Base-by-base conservation (phyloP, 2,888 invertebrate genomes). In the Tryphoninae sp. region DNA sequence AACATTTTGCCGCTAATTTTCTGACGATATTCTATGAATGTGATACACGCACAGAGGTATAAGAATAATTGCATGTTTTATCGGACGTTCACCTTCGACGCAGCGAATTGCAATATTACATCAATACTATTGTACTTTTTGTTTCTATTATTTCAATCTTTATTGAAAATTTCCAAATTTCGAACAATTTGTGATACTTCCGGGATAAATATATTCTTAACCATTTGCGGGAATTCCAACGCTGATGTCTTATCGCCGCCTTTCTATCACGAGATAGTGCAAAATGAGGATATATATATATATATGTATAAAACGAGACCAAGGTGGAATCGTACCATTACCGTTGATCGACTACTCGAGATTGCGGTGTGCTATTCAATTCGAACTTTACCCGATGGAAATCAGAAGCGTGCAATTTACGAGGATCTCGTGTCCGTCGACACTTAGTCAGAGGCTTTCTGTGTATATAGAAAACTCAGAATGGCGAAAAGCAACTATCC, bases 311-410 rank as follows among this genome's bases (percentile, higher is more conserved):
- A 19, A 16, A 8, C 8, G 42, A 16, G 49, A n/a, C 8, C 26
- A 26, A n/a, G 55, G 49, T 58, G 22, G 42, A 83, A 80, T 71
- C 61, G 67, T 78, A 83, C 69, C 62, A 80, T 83, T 84, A 80
- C 45, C 53, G 62, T 72, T 40, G 86, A 87, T 89, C 83, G 80
- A 78, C 72, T 85, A 85, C 85, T 87, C 83, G 78, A 88, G 89
- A 89, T 89, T 88, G 86, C 83, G 81, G 82, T 73, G 59, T 45
- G 40, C 84, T 79, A 82, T 87, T 86, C 89, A 89, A 90, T 90
- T 87, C 86, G 86, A 90, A 91, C 87, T 90, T 91, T 89, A 68
- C 86, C 69, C 86, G 86, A 89, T 88, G 86, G 83, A 87, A 89
- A 91, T 88, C 87, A 79, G 64, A 72, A 59, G 75, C 81, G 78